Conservation (phyloP, 2,113 vertebrate species). For the Pterophyllum scalare region DNA sequence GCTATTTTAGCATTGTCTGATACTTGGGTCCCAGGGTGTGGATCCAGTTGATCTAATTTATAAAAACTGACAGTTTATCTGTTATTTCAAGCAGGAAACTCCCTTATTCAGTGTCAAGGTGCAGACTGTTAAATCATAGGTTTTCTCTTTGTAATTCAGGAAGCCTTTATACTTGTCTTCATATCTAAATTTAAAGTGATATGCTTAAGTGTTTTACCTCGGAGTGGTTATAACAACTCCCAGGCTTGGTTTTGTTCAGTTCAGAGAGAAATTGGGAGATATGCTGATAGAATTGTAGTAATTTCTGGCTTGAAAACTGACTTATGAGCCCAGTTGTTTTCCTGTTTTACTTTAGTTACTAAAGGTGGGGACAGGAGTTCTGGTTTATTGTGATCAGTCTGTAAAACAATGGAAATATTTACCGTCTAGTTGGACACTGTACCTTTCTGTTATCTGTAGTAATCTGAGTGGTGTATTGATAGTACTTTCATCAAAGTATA, state of each 20-base stretch:
- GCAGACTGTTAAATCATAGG: constrained; percentile 43
- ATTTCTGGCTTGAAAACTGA: constrained; percentile 25
- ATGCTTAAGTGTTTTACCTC: not conserved
- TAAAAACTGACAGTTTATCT: constrained; percentile 38
- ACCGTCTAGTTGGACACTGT: not conserved
- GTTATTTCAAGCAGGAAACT: not conserved
- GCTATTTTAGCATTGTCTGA: constrained; percentile 29
- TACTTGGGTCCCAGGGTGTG: not conserved
- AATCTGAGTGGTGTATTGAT: not conserved
- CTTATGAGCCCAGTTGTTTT: constrained; percentile 1
- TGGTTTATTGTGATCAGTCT: not conserved
- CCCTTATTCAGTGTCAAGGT: constrained; percentile 12
- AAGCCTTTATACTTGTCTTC: not conserved
- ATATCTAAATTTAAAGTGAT: constrained; percentile 35
- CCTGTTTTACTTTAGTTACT: constrained; percentile 10
- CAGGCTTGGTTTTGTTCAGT: not conserved
- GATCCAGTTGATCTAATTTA: constrained; percentile 7
- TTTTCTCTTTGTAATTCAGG: constrained; percentile 16
- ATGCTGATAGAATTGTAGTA: constrained; percentile 3
- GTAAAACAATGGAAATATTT: not conserved
- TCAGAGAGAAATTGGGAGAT: not conserved
- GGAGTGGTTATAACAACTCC: constrained; percentile 1
- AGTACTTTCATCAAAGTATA: not conserved
- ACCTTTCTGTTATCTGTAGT: not conserved
- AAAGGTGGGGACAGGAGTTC: not conserved